Conservation (phyloP, 2,797 vertebrate species). For the Sciaenops ocellatus region DNA sequence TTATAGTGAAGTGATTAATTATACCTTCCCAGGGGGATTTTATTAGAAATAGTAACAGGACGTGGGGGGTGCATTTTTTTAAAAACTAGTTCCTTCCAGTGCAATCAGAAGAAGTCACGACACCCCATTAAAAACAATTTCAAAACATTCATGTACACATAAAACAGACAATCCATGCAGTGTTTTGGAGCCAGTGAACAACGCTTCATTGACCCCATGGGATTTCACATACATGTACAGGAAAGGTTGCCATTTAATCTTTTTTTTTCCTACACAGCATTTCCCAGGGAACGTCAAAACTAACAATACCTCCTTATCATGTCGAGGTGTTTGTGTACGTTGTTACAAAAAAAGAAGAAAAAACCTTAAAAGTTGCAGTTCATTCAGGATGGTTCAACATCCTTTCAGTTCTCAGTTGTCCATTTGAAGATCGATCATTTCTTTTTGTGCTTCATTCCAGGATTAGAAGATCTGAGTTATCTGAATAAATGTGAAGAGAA, state of each 20-base stretch:
- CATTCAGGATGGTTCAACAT: constrained; percentile 18
- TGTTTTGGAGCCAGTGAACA: constrained; percentile 54
- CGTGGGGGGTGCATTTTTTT: constrained; percentile 45
- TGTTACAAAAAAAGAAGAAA: constrained; percentile 21
- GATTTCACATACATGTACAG: constrained; percentile 42
- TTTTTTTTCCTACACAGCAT: constrained; percentile 14
- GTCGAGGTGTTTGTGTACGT: constrained; percentile 26
- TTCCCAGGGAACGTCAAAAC: constrained; percentile 44
- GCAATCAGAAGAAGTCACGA: constrained; percentile 51
- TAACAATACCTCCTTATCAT: constrained; percentile 29
- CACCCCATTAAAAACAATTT: constrained; percentile 47
- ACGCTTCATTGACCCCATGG: constrained; percentile 32
- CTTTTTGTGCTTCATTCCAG: constrained; percentile 39
- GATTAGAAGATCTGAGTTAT: constrained; percentile 18
- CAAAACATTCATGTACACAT: constrained; percentile 61
- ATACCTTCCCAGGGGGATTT: constrained; percentile 5
- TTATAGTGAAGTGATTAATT: constrained; percentile 25
- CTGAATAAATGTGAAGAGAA: constrained; percentile 30
- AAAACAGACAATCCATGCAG: constrained; percentile 75
- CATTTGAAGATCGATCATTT: background rate
- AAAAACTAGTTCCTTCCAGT: constrained; percentile 54
- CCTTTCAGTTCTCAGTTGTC: background rate
- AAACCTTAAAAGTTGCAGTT: constrained; percentile 12
- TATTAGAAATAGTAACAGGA: constrained; percentile 46
- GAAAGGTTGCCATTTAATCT: constrained; percentile 49